Evolutionary conservation across 2,888 invertebrate genomes (phyloP), one percentile per base, ranked within the genome.

Genomic region (Carpatolechia fugitivella): DNA sequence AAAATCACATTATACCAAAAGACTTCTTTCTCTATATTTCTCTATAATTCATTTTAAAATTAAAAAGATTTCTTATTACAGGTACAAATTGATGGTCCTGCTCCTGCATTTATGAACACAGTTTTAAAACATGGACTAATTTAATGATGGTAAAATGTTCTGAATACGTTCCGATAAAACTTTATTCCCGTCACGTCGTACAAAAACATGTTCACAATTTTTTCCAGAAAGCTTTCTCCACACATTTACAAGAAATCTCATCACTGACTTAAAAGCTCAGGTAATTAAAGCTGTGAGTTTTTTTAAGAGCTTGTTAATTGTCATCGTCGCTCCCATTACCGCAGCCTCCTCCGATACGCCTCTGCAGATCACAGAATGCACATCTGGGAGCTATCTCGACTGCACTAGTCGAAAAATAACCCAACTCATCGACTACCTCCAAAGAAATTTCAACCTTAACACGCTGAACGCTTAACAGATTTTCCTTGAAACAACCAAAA

Each of bases 321-420:
- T 76, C 74, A 72, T 72, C 73, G 74, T 76, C 75, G 76, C 77
- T 71, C 82, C 76, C 78, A 83, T 83, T 82, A 82, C 72, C 68
- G 69, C 70, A 56, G 70, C 76, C 67, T 72, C 73, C 74, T 77
- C 76, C 76, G 85, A 85, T 86, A 84, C 80, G 82, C 40, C 40
- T 29, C 76, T 77, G 81, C 76, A 75, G 80, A 76, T 70, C 70
- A 71, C 77, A 76, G 76, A 83, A 80, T 85, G 88, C 89, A 89
- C 89, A 89, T 89, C 89, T 89, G 89, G 89, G 85, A 86, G 83
- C 84, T 79, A 85, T 85, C 80, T 76, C 71, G 64, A 60, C 55
- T 24, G 24, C 3, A 24, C 3, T 6, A 24, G 14, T 10, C 1
- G 10, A 13, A 70, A 81, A 78, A 51, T 65, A 57, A 70, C 55